Evolutionary conservation across 2,797 vertebrate species (phyloP), one percentile per base, ranked within the genome.

Genomic region (Crotalus adamanteus): DNA sequence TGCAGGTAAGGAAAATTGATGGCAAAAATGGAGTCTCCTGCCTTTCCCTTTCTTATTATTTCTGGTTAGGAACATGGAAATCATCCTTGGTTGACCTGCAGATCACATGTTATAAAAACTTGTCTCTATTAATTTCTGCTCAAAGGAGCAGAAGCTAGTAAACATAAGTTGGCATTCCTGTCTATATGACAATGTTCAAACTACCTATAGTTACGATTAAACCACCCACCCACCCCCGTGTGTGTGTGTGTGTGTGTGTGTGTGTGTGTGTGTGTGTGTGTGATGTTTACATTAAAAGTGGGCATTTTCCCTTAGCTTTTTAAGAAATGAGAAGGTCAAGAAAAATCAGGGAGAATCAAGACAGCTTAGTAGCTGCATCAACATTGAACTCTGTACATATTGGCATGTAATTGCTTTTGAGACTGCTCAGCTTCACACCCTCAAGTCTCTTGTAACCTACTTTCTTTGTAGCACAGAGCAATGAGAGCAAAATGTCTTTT

Each of bases 371-470:
- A 89, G 53, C 11, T 88, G 55, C 47, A 53, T 60, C 53, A 47
- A 42, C 37, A 7, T 7, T 53, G 63, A 53, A 61, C 16, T 47
- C 16, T 31, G 11, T 86, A 37, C 56, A 3, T 25, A 59, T 90
- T 90, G 65, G 31, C 83, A 59, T 53, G 53, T 7, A 22, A 9
- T 83, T 91, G 92, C 88, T 86, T 92, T 51, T 86, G 31, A 22
- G 92, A 92, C 42, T 12, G 26, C 65, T 88, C 65, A 25, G 28
- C 65, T 51, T 22, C 31, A 85, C 59, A 88, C 25, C 86, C 69
- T 47, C 42, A 88, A 65, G 47, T n/a, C 56, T 65, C 47, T 88
- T 91, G 91, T 91, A 93, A 93, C 92, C 92, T 91, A 93, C 90
- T 93, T 93, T 91, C 69, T 63, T 47, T 47, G 87, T 31, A 85